Evolutionary conservation across 30 jellyfish, hydroid and myxozoan genomes (phyloP).

Genomic region (Turritopsis dohrnii): DNA sequence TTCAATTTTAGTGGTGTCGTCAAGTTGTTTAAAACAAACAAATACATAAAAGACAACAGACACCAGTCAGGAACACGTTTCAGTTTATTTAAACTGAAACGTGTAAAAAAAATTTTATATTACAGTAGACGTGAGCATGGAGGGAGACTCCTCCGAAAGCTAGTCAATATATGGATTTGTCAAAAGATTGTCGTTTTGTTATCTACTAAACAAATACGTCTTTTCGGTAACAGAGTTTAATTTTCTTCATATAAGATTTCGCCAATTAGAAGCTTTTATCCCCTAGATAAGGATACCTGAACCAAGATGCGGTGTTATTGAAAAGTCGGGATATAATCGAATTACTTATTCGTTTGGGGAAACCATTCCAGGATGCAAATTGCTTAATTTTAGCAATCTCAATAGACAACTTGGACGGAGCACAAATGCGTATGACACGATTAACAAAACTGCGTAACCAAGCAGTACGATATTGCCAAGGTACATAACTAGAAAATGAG

Average conservation of each 20-base stretch:
- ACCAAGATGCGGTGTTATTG: background rate
- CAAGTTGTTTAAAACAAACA: background rate
- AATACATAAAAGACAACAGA: no score
- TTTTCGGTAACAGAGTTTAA: background rate
- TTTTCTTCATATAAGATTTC: background rate
- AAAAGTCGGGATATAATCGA: no score
- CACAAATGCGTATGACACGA: background rate
- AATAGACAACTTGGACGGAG: background rate
- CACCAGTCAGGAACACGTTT: no score
- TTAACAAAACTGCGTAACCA: constrained; percentile 1
- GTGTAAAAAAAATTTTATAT: no score
- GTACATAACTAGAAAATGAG: background rate
- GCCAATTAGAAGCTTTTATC: background rate
- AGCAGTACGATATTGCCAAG: constrained; percentile 7
- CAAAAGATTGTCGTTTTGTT: no score
- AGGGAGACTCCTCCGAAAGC: no score
- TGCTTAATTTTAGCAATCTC: background rate
- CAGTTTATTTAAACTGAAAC: no score
- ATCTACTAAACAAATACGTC: no score
- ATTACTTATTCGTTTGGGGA: constrained; percentile 1
- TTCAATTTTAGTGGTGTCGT: background rate
- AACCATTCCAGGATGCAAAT: constrained; percentile 4
- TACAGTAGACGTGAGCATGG: no score
- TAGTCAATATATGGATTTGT: no score
- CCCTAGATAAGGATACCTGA: constrained; percentile 3